Evolutionary conservation across 2,113 vertebrate species (phyloP).

Genomic region (Miniopterus natalensis): DNA sequence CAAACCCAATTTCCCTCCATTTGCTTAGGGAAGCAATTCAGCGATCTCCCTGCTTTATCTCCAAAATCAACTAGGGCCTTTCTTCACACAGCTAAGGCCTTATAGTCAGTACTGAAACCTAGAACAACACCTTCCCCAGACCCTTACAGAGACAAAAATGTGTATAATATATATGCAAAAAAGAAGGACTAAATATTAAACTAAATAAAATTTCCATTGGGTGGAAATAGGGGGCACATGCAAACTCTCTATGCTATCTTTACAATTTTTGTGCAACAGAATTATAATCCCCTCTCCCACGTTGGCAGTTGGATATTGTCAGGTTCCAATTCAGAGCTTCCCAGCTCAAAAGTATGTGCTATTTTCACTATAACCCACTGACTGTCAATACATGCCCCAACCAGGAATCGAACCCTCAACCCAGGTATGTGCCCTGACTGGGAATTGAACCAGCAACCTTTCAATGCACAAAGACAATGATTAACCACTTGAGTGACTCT

Average conservation of each 20-base stretch:
- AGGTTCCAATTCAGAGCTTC: neutral
- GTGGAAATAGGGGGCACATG: neutral
- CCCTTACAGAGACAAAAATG: neutral
- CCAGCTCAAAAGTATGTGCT: constrained; percentile 8
- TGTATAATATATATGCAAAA: neutral
- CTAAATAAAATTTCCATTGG: neutral
- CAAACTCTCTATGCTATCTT: neutral
- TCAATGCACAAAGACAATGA: neutral
- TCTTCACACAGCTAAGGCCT: neutral
- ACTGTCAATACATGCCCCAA: neutral
- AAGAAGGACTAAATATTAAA: neutral
- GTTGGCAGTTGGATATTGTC: neutral
- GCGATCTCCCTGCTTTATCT: neutral
- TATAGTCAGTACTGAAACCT: neutral
- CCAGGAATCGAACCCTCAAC: neutral
- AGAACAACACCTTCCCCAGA: neutral
- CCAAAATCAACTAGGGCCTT: neutral
- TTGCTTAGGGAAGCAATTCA: neutral
- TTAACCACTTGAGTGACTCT: neutral
- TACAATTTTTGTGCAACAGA: neutral
- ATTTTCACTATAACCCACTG: neutral
- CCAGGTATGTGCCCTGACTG: neutral
- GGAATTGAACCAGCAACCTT: neutral
- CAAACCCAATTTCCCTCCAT: neutral
- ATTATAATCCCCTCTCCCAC: neutral